phyloP scores from a whole-genome alignment of 1,140 invertebrate species.

The Hermatobates lingyangjiaoensis region DNA sequence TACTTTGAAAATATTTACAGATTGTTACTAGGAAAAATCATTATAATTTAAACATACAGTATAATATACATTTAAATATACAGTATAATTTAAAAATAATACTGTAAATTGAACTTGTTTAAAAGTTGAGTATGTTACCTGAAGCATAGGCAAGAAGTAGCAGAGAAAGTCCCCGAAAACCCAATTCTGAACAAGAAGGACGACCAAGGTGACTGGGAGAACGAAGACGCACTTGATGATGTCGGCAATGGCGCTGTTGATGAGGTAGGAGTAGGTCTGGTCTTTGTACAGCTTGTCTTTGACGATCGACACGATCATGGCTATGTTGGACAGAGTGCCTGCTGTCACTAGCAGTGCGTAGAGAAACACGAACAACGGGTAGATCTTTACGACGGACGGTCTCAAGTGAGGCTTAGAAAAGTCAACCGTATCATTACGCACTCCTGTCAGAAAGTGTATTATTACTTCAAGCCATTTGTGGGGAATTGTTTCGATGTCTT shows the following conservation, averaged over 20 bases:
- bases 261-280: conserved; percentile 41
- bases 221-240: conserved; percentile 44
- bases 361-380: conserved; percentile 41
- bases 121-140: too few relatives aligned
- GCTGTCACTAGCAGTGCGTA: conserved; percentile 35
- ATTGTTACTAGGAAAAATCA: too few relatives aligned
- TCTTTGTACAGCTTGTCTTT: conserved; percentile 37
- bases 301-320: conserved; percentile 37
- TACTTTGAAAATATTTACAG: too few relatives aligned
- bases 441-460: conserved; percentile 19
- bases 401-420: conserved; percentile 25
- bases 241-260: conserved; percentile 46
- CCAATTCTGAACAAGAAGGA: conserved; percentile 52
- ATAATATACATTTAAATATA: too few relatives aligned
- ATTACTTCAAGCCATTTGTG: conserved; percentile 20
- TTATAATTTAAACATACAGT: too few relatives aligned
- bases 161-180: conserved; percentile 53
- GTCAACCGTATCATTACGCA: conserved; percentile 24
- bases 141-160: conserved; percentile 52
- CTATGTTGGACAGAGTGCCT: conserved; percentile 36
- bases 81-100: too few relatives aligned
- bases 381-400: conserved; percentile 30
- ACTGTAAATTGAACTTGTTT: too few relatives aligned
- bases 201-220: conserved; percentile 42
- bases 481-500: conserved; percentile 11